Conservation (phyloP, 37 sponge, comb jelly and placozoan genomes). For the Ephydatia muelleri region DNA sequence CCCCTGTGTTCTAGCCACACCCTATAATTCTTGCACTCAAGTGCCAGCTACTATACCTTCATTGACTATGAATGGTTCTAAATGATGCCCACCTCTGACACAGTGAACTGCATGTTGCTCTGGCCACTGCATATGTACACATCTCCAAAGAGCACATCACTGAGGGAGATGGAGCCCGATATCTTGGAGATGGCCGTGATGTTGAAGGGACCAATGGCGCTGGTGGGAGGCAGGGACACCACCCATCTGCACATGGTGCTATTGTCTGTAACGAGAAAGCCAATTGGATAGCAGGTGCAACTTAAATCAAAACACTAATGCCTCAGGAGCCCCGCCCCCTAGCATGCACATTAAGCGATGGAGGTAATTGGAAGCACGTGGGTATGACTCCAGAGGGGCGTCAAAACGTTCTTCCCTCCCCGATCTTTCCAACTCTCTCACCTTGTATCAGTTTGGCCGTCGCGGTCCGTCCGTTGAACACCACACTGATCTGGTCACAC, state of each 20-base stretch:
- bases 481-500: constrained; percentile 14
- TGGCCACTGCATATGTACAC: constrained; percentile 81
- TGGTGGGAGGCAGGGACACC: constrained; percentile 37
- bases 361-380: no score
- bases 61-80: not conserved
- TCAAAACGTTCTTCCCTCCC: not conserved
- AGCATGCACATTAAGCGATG: no score
- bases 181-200: constrained; percentile 41
- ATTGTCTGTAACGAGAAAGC: not conserved
- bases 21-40: no score
- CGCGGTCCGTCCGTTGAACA: not conserved
- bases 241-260: constrained; percentile 28
- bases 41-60: not conserved
- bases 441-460: constrained; percentile 28
- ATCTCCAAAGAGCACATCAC: constrained; percentile 77
- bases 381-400: not conserved
- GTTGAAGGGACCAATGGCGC: not conserved
- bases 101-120: constrained; percentile 76
- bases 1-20: no score
- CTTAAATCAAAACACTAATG: not conserved
- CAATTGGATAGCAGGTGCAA: not conserved
- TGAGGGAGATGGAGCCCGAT: constrained; percentile 19
- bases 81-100: constrained; percentile 29
- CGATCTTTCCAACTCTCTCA: not conserved
- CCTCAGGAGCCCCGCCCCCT: not conserved